These are phyloP conservation scores for Perizoma flavofasciatum DNA, from an alignment of 2,888 invertebrate genomes.

Conservation along the genomic window DNA sequence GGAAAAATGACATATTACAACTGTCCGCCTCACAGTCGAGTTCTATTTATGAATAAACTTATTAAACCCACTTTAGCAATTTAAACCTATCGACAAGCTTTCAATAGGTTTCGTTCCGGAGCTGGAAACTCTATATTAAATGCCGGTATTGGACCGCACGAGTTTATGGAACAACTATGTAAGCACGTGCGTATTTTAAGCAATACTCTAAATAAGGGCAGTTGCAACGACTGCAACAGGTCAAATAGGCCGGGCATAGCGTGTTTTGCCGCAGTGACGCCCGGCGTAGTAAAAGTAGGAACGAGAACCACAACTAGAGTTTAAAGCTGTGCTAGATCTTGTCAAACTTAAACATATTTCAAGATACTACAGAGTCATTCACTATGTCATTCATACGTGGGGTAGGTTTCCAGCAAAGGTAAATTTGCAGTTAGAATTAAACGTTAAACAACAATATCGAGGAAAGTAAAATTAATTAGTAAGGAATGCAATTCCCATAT, in stretches of 20 bases:
- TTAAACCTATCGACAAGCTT: no score
- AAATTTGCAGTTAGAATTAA: not conserved
- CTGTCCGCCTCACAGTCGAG: no score
- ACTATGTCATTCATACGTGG: no score
- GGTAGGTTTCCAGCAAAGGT: no score
- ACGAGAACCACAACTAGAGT: conserved; percentile 6
- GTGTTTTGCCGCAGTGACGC: conserved; percentile 49
- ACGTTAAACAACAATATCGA: not conserved
- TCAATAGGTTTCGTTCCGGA: no score
- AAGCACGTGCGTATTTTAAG: conserved; percentile 34
- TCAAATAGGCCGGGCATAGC: conserved; percentile 43
- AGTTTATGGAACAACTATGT: conserved; percentile 22
- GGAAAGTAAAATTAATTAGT: not conserved
- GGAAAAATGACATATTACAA: no score
- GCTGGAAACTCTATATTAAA: no score
- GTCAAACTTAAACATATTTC: no score
- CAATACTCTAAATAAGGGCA: conserved; percentile 34
- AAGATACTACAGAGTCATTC: no score
- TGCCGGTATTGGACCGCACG: no score
- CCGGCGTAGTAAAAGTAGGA: conserved; percentile 7
- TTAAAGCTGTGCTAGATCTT: not conserved
- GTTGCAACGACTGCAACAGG: conserved; percentile 42
- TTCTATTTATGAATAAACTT: no score
- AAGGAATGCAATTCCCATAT: not conserved
- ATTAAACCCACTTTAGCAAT: no score